A percentile compares a stretch with the other conserved stretches of the same genome.
phyloP scores from a whole-genome alignment of 2,113 vertebrate genomes.

The Chitala chitala region DNA sequence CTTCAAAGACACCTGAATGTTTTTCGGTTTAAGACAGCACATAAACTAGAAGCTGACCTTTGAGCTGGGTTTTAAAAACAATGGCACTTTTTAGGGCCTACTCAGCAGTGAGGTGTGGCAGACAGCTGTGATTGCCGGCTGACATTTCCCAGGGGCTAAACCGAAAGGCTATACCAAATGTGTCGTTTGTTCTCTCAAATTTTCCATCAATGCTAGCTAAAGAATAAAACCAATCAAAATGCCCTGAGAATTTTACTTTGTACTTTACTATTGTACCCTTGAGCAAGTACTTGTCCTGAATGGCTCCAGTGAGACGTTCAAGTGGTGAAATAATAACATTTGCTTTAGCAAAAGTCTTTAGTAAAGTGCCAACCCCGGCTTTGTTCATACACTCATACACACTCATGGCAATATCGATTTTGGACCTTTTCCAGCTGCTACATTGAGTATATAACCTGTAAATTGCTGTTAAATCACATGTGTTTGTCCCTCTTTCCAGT shows the following conservation, averaged over 20 bases:
- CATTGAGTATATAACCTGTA: no score
- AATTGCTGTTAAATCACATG: no score
- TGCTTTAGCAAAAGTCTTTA: no score
- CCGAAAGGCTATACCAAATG: background rate
- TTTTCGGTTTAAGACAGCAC: conserved; percentile 54
- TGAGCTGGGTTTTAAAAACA: conserved; percentile 37
- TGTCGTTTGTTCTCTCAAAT: background rate
- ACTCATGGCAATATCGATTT: background rate
- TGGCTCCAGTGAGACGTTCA: background rate
- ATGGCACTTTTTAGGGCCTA: background rate
- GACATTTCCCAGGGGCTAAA: background rate
- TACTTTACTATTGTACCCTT: background rate
- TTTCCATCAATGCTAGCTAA: background rate
- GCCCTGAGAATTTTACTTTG: background rate
- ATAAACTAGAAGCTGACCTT: conserved; percentile 58
- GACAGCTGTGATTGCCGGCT: background rate
- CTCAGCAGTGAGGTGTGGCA: background rate
- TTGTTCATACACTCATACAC: background rate
- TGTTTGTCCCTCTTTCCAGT: no score
- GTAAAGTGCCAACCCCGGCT: no score
- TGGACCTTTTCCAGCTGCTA: no score
- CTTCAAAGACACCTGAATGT: conserved; percentile 23
- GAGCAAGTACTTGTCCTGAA: background rate
- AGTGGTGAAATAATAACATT: no score
- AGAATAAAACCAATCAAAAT: no score